Percentiles rank a stretch among this genome's conserved stretches.
These are phyloP conservation scores for Parazoanthus darwini DNA, from an alignment of 92 coral and sea anemone genomes.

Conservation along the genomic window DNA sequence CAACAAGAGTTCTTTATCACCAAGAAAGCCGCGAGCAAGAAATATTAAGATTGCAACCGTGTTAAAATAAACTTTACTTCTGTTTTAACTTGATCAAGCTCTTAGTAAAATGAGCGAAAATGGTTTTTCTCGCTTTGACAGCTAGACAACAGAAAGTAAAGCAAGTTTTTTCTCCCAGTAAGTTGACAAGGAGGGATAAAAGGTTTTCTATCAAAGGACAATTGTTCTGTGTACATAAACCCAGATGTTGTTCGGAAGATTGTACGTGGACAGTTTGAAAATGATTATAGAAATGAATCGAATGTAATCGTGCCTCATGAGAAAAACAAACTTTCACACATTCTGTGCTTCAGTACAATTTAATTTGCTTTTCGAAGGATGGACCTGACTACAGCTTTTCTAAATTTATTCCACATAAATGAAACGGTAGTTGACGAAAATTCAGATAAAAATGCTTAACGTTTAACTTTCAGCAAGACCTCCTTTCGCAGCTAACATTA, in stretches of 20 bases:
- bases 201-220: constrained; percentile 30
- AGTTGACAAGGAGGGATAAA: constrained; percentile 20
- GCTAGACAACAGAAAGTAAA: background rate
- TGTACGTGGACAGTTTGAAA: constrained; percentile 22
- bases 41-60: background rate
- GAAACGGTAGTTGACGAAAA: background rate
- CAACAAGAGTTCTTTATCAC: background rate
- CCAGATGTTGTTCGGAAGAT: constrained; percentile 34
- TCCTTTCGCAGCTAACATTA: no score
- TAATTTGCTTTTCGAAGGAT: constrained; percentile 4
- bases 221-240: constrained; percentile 29
- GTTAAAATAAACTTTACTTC: background rate
- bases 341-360: constrained; percentile 13
- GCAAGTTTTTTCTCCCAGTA: background rate
- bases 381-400: background rate
- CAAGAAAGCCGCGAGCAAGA: background rate
- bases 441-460: background rate
- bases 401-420: background rate
- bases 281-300: constrained; percentile 25
- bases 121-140: background rate
- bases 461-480: no score
- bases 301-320: background rate
- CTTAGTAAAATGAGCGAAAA: background rate
- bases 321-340: constrained; percentile 41
- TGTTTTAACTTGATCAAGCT: constrained; percentile 10